Percentiles rank a stretch among this genome's conserved stretches.
Conservation (phyloP, 2,888 invertebrate genomes). For the Dryomyza anilis region DNA sequence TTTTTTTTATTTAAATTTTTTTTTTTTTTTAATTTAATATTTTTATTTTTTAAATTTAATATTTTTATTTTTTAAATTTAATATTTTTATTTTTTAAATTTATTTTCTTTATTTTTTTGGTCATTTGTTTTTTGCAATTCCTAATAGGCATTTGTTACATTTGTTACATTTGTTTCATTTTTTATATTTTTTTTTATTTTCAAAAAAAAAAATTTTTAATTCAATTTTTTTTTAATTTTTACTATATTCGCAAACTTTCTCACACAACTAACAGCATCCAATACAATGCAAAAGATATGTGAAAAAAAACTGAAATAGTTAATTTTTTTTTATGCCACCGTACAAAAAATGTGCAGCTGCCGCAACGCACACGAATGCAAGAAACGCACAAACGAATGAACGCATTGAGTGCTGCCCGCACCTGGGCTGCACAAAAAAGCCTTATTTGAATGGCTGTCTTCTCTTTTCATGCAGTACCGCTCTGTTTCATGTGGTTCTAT, state of each 20-base stretch:
- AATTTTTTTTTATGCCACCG: not conserved
- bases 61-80: not conserved
- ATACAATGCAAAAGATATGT: too few species aligned
- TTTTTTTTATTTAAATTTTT: not conserved
- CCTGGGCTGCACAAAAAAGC: not conserved
- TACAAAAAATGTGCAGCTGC: slow-evolving; percentile 5
- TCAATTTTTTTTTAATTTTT: not conserved
- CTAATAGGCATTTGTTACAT: not conserved
- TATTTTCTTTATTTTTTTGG: not conserved
- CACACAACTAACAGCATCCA: too few species aligned
- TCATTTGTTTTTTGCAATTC: not conserved
- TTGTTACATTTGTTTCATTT: not conserved
- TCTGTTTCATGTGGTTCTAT: not conserved
- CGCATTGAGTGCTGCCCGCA: slow-evolving; percentile 1
- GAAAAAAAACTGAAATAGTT: too few species aligned
- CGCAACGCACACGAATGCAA: slow-evolving; percentile 5
- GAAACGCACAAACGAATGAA: not conserved
- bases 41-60: not conserved
- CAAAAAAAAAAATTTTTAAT: not conserved
- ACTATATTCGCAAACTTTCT: too few species aligned
- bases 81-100: not conserved
- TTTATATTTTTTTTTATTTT: not conserved
- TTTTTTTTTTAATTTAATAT: not conserved
- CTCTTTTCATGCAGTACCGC: not conserved
- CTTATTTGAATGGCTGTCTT: not conserved